A percentile compares a stretch with the other conserved stretches of the same genome.
Evolutionary conservation across 2,797 vertebrate genomes (phyloP).

Genomic region (Smutsia gigantea): DNA sequence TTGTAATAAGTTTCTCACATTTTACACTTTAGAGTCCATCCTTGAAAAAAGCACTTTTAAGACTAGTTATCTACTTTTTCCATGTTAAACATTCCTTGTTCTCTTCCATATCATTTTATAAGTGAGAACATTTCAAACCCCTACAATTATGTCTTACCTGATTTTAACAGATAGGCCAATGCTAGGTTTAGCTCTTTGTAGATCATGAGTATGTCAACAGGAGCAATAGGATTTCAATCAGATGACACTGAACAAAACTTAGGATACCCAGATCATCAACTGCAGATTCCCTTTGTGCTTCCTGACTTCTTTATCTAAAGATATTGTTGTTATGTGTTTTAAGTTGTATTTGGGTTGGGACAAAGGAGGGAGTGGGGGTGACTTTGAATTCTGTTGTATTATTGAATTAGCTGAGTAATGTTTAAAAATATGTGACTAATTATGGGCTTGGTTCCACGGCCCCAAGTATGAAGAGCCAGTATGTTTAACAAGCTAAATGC

Average conservation of each 20-base stretch:
- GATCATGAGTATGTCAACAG: conserved; percentile 39
- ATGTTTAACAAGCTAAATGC: conserved; percentile 56
- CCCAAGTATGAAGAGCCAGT: conserved; percentile 61
- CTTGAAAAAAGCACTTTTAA: conserved; percentile 50
- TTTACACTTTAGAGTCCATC: conserved; percentile 41
- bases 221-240: conserved; percentile 47
- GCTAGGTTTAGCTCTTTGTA: conserved; percentile 48
- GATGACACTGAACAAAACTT: conserved; percentile 41
- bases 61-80: conserved; percentile 25
- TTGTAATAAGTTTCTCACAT: conserved; percentile 55
- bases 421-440: conserved; percentile 68
- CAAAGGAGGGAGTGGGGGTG: background rate
- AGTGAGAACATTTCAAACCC: conserved; percentile 44
- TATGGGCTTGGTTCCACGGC: conserved; percentile 61
- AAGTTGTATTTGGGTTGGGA: conserved; percentile 52
- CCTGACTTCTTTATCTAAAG: conserved; percentile 47
- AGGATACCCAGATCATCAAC: conserved; percentile 20
- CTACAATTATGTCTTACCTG: conserved; percentile 32
- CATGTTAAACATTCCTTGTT: conserved; percentile 52
- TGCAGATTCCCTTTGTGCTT: conserved; percentile 52
- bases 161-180: conserved; percentile 37
- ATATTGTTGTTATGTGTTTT: conserved; percentile 43
- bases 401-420: conserved; percentile 53
- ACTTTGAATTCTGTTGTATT: conserved; percentile 35
- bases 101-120: conserved; percentile 49